Evolutionary conservation across 2,888 invertebrate genomes (phyloP).

Genomic region (Serrognathus titanus): DNA sequence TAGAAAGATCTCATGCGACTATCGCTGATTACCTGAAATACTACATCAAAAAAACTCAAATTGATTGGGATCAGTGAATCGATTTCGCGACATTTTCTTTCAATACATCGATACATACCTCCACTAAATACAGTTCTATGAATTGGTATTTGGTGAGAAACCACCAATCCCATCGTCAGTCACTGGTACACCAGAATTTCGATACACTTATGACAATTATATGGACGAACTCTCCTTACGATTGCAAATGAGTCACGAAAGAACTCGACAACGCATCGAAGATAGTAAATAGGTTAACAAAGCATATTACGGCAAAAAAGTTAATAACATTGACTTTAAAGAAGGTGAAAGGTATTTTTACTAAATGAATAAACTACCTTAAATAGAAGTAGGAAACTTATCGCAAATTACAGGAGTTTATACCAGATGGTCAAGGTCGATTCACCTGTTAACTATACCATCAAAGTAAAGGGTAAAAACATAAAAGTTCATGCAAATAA

Average conservation of each 20-base stretch:
- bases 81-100: constrained; percentile 31
- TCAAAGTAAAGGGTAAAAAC: constrained; percentile 5
- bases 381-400: not conserved
- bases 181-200: constrained; percentile 25
- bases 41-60: constrained; percentile 25
- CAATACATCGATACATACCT: constrained; percentile 28
- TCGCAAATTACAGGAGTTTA: not conserved
- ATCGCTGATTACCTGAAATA: constrained; percentile 24
- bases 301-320: constrained; percentile 11
- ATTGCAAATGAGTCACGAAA: constrained; percentile 26
- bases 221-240: constrained; percentile 22
- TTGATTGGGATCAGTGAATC: constrained; percentile 36
- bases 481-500: constrained; percentile 14
- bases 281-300: constrained; percentile 25
- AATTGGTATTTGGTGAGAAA: constrained; percentile 28
- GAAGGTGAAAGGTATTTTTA: not conserved
- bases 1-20: too few species aligned
- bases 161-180: constrained; percentile 22
- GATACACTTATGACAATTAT: constrained; percentile 30
- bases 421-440: constrained; percentile 1
- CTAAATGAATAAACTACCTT: too few species aligned
- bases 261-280: constrained; percentile 25
- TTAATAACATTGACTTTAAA: not conserved
- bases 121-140: constrained; percentile 27
- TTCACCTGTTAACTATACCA: constrained; percentile 8